Evolutionary conservation across 2,113 vertebrate genomes (phyloP), one percentile per base, ranked within the genome.

Genomic region (Leptocoma aspasia): DNA sequence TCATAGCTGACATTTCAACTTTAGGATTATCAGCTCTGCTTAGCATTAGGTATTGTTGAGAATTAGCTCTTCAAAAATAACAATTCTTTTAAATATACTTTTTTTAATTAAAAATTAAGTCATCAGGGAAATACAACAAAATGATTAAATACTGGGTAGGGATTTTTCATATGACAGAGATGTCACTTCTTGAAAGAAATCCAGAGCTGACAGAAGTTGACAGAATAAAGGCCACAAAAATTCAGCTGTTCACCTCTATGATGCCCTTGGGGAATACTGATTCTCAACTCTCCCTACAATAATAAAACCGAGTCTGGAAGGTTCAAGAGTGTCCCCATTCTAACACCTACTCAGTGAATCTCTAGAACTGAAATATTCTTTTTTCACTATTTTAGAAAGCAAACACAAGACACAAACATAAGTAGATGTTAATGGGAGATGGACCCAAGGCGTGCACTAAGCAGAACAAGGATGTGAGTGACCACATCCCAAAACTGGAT

Each of bases 51-150:
- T 49, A 80, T 56, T 63, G 20, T 10, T 80, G 41, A 71, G 86
- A 92, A 90, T 37, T 18, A 87, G 37, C 49, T 76, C 81, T 87
- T 82, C 1, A 20, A 87, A 93, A 89, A 64, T 77, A 93, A 24
- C 4, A 21, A n/a, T 76, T 66, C 6, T 86, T 86, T 94, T 73
- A 81, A 83, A 71, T 53, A 86, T 35, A 37, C 15, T 14, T 65
- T 28, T 59, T 79, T 86, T n/a, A 95, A 95, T 95, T 91, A 86
- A 89, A 92, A 68, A 42, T 31, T 15, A 87, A 73, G 11, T 83
- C 95, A 57, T 37, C 1, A 0, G 94, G 93, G 94, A 95, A 95
- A 92, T 81, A 86, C 22, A 59, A 69, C 6, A 75, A 65, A 92
- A 69, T 84, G 3, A 92, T 90, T 95, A 96, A 83, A 78, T n/a